These are phyloP conservation scores for Coleophora deauratella DNA, from an alignment of 2,888 invertebrate genomes.

Conservation along the genomic window DNA sequence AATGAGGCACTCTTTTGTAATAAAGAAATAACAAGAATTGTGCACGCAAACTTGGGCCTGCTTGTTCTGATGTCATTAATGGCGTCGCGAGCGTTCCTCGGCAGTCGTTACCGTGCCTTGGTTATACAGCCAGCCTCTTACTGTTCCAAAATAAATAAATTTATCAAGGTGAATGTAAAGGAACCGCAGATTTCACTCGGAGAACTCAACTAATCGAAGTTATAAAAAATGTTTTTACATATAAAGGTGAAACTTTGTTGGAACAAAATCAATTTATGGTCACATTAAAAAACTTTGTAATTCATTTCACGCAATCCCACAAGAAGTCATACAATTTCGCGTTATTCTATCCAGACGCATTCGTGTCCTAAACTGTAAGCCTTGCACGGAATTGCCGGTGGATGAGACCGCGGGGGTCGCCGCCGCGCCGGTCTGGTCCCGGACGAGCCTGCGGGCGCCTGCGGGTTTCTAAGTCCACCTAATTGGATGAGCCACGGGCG, in stretches of 20 bases:
- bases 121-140: slow-evolving; percentile 59
- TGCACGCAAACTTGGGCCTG: slow-evolving; percentile 66
- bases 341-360: too few species aligned
- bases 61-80: slow-evolving; percentile 66
- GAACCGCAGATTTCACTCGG: slow-evolving; percentile 6
- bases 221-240: too few species aligned
- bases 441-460: slow-evolving; percentile 36
- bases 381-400: too few species aligned
- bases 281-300: too few species aligned
- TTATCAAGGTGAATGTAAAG: background rate
- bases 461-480: slow-evolving; percentile 68
- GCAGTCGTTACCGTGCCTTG: slow-evolving; percentile 62
- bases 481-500: slow-evolving; percentile 59
- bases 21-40: slow-evolving; percentile 75
- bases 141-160: slow-evolving; percentile 15
- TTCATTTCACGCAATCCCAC: too few species aligned
- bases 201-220: too few species aligned
- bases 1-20: slow-evolving; percentile 76
- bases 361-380: too few species aligned
- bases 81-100: slow-evolving; percentile 60
- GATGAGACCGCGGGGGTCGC: slow-evolving; percentile 39
- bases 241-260: too few species aligned
- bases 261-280: too few species aligned
- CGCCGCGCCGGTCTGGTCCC: slow-evolving; percentile 17
- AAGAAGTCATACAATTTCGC: too few species aligned